Percentiles rank a stretch among this genome's conserved stretches.
These are phyloP conservation scores for Cololabis saira DNA, from an alignment of 2,113 vertebrate genomes.

Conservation along the genomic window DNA sequence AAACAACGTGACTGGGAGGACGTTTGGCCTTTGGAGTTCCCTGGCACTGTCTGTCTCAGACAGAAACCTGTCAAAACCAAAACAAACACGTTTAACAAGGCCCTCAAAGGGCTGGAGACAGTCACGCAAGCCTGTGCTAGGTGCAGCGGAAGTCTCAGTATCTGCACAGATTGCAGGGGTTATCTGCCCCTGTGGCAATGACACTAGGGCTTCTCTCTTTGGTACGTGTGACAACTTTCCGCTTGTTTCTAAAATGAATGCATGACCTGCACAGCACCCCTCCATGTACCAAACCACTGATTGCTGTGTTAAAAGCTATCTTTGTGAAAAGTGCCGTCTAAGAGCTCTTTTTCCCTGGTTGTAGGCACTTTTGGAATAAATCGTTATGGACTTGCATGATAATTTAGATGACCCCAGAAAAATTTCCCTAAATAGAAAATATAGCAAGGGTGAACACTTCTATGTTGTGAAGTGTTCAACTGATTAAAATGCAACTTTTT, in stretches of 20 bases:
- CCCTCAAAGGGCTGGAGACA: conserved; percentile 74
- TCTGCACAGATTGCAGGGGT: conserved; percentile 72
- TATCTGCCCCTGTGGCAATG: conserved; percentile 76
- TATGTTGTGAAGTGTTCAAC: conserved; percentile 47
- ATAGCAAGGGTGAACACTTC: conserved; percentile 33
- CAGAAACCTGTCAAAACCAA: conserved; percentile 76
- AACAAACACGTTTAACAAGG: conserved; percentile 79
- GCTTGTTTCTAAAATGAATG: conserved; percentile 73
- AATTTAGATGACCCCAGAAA: conserved; percentile 52
- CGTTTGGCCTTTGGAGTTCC: conserved; percentile 49
- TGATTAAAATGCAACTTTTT: conserved; percentile 42
- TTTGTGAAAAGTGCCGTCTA: conserved; percentile 66
- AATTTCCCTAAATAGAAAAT: conserved; percentile 56
- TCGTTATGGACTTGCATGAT: conserved; percentile 55
- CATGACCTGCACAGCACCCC: conserved; percentile 51
- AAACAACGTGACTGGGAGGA: conserved; percentile 67
- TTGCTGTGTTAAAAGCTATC: conserved; percentile 66
- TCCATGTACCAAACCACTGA: conserved; percentile 57
- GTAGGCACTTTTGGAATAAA: conserved; percentile 35
- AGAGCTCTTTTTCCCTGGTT: conserved; percentile 53
- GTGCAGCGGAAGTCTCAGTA: conserved; percentile 53
- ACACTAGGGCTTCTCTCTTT: conserved; percentile 60
- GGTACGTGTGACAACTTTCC: conserved; percentile 58
- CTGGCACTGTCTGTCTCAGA: conserved; percentile 52
- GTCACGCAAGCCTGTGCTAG: conserved; percentile 59